Percentiles rank a stretch among this genome's conserved stretches.
Evolutionary conservation across 2,113 vertebrate species (phyloP).

Genomic region (Gobius niger): DNA sequence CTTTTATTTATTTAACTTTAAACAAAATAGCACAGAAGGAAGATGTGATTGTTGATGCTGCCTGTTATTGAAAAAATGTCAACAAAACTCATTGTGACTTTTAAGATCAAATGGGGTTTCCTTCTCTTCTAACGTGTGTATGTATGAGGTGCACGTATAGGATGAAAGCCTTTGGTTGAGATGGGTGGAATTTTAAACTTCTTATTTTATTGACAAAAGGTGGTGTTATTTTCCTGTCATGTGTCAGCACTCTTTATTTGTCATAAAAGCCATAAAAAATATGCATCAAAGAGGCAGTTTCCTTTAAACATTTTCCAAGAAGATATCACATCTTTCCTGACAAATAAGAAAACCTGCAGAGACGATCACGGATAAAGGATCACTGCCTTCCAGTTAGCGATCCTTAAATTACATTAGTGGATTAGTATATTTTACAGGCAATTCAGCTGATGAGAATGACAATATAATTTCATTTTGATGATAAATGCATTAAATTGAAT

Average conservation of each 20-base stretch:
- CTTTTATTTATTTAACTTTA: neutral
- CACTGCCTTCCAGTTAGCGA: no score
- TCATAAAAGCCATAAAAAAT: conserved; percentile 1
- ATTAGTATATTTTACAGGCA: no score
- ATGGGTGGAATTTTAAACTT: conserved; percentile 23
- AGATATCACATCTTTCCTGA: no score
- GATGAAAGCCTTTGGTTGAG: conserved; percentile 4
- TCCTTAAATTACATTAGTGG: no score
- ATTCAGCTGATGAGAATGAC: no score
- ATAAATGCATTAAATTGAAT: no score
- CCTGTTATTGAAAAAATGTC: neutral
- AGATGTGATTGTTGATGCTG: neutral
- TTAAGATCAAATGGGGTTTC: neutral
- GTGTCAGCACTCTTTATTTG: conserved; percentile 7
- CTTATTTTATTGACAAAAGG: conserved; percentile 26
- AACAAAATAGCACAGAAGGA: neutral
- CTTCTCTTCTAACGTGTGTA: neutral
- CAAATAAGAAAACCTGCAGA: no score
- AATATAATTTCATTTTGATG: no score
- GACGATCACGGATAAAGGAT: no score
- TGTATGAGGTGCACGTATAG: neutral
- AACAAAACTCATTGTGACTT: neutral
- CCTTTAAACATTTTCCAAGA: neutral
- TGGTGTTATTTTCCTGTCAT: conserved; percentile 23
- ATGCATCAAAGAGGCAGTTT: neutral